A percentile compares a stretch with the other conserved stretches of the same genome.
phyloP scores from a whole-genome alignment of 2,113 vertebrate species.

The Stegostoma tigrinum region DNA sequence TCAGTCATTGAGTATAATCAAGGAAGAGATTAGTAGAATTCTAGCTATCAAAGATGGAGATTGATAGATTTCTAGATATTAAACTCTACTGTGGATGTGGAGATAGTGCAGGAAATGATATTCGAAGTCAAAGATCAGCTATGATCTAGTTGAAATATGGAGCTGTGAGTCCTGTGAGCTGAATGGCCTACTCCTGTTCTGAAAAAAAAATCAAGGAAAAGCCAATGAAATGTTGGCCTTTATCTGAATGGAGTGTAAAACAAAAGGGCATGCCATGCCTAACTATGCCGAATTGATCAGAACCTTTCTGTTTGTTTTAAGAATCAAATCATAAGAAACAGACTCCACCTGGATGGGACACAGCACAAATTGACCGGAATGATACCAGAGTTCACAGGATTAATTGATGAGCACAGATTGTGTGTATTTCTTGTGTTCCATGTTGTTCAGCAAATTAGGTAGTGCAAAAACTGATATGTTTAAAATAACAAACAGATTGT shows the following conservation, averaged over 20 bases:
- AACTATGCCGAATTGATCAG: background rate
- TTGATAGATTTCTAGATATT: too few species aligned
- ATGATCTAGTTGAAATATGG: too few species aligned
- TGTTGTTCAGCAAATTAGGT: background rate
- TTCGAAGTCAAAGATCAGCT: too few species aligned
- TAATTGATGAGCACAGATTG: background rate
- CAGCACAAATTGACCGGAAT: background rate
- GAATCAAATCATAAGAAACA: background rate
- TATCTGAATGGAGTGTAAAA: background rate
- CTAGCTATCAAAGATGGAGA: too few species aligned
- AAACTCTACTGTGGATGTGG: too few species aligned
- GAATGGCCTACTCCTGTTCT: too few species aligned
- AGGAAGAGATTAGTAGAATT: too few species aligned
- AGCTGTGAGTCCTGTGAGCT: too few species aligned
- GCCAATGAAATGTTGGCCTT: background rate
- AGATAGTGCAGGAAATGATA: too few species aligned
- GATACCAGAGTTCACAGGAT: background rate
- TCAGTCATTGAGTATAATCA: too few species aligned
- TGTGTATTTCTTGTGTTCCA: background rate
- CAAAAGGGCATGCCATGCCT: background rate
- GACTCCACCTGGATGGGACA: background rate
- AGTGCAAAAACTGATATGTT: background rate
- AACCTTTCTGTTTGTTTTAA: background rate
- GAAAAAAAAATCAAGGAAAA: too few species aligned
- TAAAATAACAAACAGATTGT: background rate